Evolutionary conservation across 2,888 invertebrate genomes (phyloP), one percentile per base, ranked within the genome.

Genomic region (Spodoptera exigua): DNA sequence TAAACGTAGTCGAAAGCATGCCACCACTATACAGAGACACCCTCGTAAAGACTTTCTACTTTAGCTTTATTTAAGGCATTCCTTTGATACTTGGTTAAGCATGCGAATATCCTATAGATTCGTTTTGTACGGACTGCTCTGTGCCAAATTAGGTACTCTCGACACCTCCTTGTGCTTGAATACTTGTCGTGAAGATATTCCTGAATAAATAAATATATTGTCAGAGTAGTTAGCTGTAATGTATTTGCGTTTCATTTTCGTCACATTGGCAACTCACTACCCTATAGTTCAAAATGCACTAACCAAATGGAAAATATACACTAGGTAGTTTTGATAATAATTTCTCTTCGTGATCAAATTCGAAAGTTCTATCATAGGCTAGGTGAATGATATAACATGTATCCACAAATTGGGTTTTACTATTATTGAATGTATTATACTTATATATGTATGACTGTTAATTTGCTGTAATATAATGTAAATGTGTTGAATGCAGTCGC

Each of bases 301-400:
- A 83, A 88, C 85, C 85, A 84, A 89, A 60, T 89, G 87, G 88
- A 80, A 87, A 86, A 89, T 83, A 83, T 90, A 92, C 88, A 89
- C 91, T 93, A 93, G 91, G 92, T 93, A 93, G 92, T 90, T 91
- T 91, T 90, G 89, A 91, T 92, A 93, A 93, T 93, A 88, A 91
- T 93, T 94, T 94, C 87, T 92, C 92, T 92, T 93, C 91, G 91
- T 89, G 92, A 93, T 93, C 91, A 89, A 92, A 90, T 91, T 93
- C 87, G 87, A 91, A 92, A 93, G 92, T 89, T 90, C 92, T 93
- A 93, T 93, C 93, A 93, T 94, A 94, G 94, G 93, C 89, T 94
- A 93, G 93, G 91, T 87, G 87, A 93, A 93, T 90, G 90, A 87
- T 89, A 85, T 89, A 87, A 90, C 89, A 89, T 87, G 83, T 90